Percentiles rank a stretch among this genome's conserved stretches.
Conservation (phyloP, 2,888 invertebrate species). For the Troilus luridus region DNA sequence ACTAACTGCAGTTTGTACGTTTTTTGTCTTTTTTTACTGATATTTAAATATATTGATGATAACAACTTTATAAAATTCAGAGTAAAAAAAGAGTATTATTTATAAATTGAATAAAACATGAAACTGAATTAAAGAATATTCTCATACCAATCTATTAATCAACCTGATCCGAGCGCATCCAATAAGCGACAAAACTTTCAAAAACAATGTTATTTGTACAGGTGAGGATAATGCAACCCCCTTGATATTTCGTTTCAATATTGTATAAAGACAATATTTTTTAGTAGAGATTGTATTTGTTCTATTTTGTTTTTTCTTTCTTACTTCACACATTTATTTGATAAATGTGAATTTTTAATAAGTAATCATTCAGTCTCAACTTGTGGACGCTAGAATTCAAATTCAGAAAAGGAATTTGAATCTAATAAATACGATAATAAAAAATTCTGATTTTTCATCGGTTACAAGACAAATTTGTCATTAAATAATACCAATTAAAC, state of each 20-base stretch:
- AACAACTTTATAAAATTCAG: neutral
- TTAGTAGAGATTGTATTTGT: slow-evolving; percentile 29
- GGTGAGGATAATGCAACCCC: neutral
- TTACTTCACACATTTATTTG: neutral
- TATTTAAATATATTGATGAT: too few species aligned
- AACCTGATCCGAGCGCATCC: neutral
- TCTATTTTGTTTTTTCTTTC: neutral
- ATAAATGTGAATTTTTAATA: slow-evolving; percentile 6
- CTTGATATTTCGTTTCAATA: slow-evolving; percentile 1
- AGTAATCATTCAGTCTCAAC: slow-evolving; percentile 52
- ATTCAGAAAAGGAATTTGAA: slow-evolving; percentile 51
- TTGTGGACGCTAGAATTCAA: slow-evolving; percentile 53
- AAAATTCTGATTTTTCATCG: neutral
- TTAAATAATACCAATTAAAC: neutral
- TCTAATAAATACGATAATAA: neutral
- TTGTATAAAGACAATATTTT: neutral
- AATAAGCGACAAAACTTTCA: neutral
- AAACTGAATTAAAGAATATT: neutral
- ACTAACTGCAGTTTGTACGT: too few species aligned
- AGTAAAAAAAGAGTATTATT: neutral
- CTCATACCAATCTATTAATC: slow-evolving; percentile 16
- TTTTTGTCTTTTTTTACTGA: too few species aligned
- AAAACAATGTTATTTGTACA: neutral
- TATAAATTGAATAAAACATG: neutral
- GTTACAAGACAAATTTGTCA: neutral